Conservation (phyloP, 2,797 vertebrate species). For the Gymnothorax javanicus region DNA sequence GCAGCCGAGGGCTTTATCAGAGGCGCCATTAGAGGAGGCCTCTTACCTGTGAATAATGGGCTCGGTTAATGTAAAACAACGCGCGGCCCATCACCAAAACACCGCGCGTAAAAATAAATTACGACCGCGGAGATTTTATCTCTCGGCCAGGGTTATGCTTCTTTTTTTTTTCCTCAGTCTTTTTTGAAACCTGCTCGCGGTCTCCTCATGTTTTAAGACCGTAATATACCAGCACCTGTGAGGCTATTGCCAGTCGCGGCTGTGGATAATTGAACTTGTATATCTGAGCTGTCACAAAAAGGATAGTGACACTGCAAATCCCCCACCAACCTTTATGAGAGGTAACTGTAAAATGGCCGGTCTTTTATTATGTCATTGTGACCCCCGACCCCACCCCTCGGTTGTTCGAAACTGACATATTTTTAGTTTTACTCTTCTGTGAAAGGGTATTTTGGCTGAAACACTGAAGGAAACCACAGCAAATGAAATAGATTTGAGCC, state of each 20-base stretch:
- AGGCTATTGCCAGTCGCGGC: background rate
- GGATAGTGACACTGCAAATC: background rate
- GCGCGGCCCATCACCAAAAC: background rate
- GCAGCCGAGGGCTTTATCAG: background rate
- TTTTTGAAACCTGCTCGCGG: background rate
- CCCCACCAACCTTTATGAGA: background rate
- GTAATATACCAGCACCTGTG: background rate
- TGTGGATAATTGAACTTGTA: slow-evolving; percentile 15
- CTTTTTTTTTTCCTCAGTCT: background rate
- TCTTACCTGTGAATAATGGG: slow-evolving; percentile 15
- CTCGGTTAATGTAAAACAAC: slow-evolving; percentile 9
- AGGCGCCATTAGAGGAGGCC: background rate
- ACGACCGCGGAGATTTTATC: background rate
- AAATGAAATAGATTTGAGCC: background rate
- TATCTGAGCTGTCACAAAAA: slow-evolving; percentile 20
- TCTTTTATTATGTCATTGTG: background rate
- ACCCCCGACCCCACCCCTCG: background rate
- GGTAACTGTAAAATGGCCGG: background rate
- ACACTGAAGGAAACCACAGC: background rate
- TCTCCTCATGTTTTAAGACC: background rate
- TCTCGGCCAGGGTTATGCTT: background rate
- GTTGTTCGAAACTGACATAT: background rate
- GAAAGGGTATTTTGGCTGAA: background rate
- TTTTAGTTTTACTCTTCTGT: background rate
- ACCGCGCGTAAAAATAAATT: background rate